Percentiles rank a stretch among this genome's conserved stretches.
These are phyloP conservation scores for Liposcelis brunnea DNA, from an alignment of 2,888 invertebrate genomes.

Conservation along the genomic window DNA sequence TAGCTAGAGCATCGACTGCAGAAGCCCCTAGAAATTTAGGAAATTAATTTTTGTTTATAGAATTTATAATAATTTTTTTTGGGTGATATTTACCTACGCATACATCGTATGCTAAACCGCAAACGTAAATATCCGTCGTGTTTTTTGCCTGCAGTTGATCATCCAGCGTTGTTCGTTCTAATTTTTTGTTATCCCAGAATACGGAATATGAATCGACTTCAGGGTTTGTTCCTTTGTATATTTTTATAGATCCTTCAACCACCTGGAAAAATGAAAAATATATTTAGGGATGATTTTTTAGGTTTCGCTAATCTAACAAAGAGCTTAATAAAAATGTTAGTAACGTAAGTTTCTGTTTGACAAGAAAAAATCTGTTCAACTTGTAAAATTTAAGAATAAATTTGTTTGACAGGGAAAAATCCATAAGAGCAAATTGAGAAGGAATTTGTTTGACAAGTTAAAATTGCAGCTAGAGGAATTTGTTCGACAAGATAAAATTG, in stretches of 20 bases:
- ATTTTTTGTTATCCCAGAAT: slow-evolving; percentile 94
- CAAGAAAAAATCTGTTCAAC: too few relatives aligned
- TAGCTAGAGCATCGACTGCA: slow-evolving; percentile 72
- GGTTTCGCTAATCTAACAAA: neutral
- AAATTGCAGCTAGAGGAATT: too few relatives aligned
- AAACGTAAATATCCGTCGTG: slow-evolving; percentile 83
- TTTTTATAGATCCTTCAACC: slow-evolving; percentile 55
- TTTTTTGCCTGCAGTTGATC: slow-evolving; percentile 59
- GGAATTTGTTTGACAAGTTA: too few relatives aligned
- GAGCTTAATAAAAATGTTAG: neutral
- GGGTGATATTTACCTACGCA: slow-evolving; percentile 54
- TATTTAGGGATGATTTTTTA: neutral
- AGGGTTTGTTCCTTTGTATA: slow-evolving; percentile 84
- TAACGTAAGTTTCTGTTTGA: too few relatives aligned
- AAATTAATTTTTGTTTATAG: slow-evolving; percentile 11
- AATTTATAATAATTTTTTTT: slow-evolving; percentile 8
- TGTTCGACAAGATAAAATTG: too few relatives aligned
- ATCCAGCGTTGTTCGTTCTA: slow-evolving; percentile 69
- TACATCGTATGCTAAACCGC: slow-evolving; percentile 88
- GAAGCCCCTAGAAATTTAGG: slow-evolving; percentile 61
- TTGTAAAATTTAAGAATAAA: too few relatives aligned
- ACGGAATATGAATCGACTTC: slow-evolving; percentile 96
- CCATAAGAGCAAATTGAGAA: too few relatives aligned
- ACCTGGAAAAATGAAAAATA: slow-evolving; percentile 31
- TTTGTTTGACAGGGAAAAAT: too few relatives aligned